Percentiles rank a stretch among this genome's conserved stretches.
Evolutionary conservation across 2,888 invertebrate genomes (phyloP).

Genomic region (Lordiphosa fenestrarum): DNA sequence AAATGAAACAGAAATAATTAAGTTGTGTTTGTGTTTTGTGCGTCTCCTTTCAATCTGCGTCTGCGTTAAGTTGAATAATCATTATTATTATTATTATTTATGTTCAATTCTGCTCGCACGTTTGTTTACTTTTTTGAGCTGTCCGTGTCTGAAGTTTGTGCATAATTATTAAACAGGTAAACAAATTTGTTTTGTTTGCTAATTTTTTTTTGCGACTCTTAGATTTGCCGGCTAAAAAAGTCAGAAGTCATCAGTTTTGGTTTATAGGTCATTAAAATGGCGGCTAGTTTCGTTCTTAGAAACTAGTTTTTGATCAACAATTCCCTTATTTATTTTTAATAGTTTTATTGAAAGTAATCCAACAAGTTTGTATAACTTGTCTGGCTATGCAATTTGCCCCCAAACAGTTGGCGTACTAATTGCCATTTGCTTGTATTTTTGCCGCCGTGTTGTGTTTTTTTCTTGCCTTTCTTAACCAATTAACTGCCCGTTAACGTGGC

Average conservation of each 20-base stretch:
- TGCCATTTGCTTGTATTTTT: conserved; percentile 51
- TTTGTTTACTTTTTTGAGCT: conserved; percentile 37
- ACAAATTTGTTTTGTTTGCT: conserved; percentile 9
- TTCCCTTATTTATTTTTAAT: not conserved
- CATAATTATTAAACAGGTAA: conserved; percentile 45
- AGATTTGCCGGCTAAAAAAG: conserved; percentile 20
- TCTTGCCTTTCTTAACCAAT: conserved; percentile 51
- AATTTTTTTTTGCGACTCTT: not conserved
- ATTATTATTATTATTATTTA: conserved; percentile 17
- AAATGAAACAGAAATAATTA: conserved; percentile 21
- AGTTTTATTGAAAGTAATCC: not conserved
- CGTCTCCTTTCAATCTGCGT: conserved; percentile 16
- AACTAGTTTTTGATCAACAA: conserved; percentile 20
- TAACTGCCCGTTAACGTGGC: conserved; percentile 56
- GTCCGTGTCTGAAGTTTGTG: conserved; percentile 38
- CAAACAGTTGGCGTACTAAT: conserved; percentile 35
- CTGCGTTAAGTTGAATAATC: conserved; percentile 13
- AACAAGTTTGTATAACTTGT: conserved; percentile 47
- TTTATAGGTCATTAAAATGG: conserved; percentile 28
- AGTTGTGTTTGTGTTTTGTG: conserved; percentile 26
- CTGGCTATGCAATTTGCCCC: conserved; percentile 50
- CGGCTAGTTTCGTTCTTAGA: conserved; percentile 31
- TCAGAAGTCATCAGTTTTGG: conserved; percentile 28
- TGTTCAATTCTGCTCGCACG: conserved; percentile 7
- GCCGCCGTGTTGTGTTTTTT: conserved; percentile 27